Evolutionary conservation across 1,140 invertebrate genomes (phyloP).

Genomic region (Macrosteles quadrilineatus): DNA sequence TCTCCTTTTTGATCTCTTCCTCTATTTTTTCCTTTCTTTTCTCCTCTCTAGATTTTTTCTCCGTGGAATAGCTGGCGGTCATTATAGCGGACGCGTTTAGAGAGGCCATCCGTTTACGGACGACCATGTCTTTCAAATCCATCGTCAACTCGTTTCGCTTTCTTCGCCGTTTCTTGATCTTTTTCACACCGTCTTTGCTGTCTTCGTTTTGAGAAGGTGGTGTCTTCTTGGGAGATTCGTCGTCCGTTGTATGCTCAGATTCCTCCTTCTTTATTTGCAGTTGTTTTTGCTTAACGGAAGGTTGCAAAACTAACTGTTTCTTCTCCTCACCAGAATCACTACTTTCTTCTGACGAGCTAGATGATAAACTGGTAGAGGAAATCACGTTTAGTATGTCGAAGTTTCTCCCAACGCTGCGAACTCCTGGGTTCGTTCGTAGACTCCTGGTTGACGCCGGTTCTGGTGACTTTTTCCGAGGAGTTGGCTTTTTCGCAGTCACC

Average conservation of each 20-base stretch:
- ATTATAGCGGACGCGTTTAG: slow-evolving; percentile 90
- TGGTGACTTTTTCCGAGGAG: not conserved
- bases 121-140: slow-evolving; percentile 85
- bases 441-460: slow-evolving; percentile 55
- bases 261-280: slow-evolving; percentile 32
- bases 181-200: slow-evolving; percentile 39
- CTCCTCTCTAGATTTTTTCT: slow-evolving; percentile 64
- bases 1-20: slow-evolving; percentile 31
- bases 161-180: slow-evolving; percentile 54
- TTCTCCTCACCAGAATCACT: slow-evolving; percentile 47
- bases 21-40: slow-evolving; percentile 54
- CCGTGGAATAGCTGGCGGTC: slow-evolving; percentile 80
- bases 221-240: slow-evolving; percentile 42
- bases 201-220: slow-evolving; percentile 41
- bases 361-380: slow-evolving; percentile 57
- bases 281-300: slow-evolving; percentile 33
- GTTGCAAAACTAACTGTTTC: slow-evolving; percentile 29
- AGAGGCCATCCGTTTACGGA: slow-evolving; percentile 88
- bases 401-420: slow-evolving; percentile 75
- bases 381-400: slow-evolving; percentile 69
- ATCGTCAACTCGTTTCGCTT: slow-evolving; percentile 70
- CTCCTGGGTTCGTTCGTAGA: slow-evolving; percentile 69
- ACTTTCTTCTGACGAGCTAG: slow-evolving; percentile 53
- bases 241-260: slow-evolving; percentile 35
- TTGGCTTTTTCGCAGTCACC: not conserved